Conservation (phyloP, 2,888 invertebrate species). For the Bruchidius siliquastri region DNA sequence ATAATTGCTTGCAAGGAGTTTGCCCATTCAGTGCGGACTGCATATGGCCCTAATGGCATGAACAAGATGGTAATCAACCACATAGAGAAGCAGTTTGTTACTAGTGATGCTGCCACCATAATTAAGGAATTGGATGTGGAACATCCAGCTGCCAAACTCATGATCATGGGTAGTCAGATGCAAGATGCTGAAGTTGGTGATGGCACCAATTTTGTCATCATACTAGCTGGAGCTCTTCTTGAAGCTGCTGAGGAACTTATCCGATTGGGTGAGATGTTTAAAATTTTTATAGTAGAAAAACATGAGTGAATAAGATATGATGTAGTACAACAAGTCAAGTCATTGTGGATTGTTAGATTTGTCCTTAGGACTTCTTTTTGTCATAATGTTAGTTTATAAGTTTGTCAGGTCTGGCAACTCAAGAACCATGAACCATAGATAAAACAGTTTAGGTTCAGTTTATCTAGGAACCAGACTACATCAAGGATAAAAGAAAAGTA, state of each 20-base stretch:
- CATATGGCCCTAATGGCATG: slow-evolving; percentile 98
- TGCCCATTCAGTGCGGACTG: slow-evolving; percentile 86
- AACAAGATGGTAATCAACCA: slow-evolving; percentile 99
- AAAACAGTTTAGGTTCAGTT: too few species aligned
- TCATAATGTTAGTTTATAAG: too few species aligned
- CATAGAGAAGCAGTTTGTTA: slow-evolving; percentile 96
- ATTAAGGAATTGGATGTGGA: slow-evolving; percentile 93
- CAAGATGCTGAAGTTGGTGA: slow-evolving; percentile 98
- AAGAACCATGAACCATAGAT: too few species aligned
- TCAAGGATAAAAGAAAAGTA: too few species aligned
- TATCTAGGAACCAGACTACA: too few species aligned
- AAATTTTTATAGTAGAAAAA: too few species aligned
- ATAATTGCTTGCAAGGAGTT: slow-evolving; percentile 96
- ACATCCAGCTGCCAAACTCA: slow-evolving; percentile 96
- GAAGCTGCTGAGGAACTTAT: slow-evolving; percentile 69
- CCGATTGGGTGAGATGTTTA: slow-evolving; percentile 52
- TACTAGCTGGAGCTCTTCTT: slow-evolving; percentile 87
- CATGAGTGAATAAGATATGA: too few species aligned
- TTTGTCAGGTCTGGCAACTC: too few species aligned
- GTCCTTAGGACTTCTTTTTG: too few species aligned
- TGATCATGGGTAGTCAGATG: slow-evolving; percentile 96
- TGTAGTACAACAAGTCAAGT: too few species aligned
- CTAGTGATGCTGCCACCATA: slow-evolving; percentile 98
- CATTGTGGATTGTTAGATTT: too few species aligned
- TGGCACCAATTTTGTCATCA: slow-evolving; percentile 97